phyloP scores from a whole-genome alignment of 2,113 vertebrate species.

The Neotoma lepida region DNA sequence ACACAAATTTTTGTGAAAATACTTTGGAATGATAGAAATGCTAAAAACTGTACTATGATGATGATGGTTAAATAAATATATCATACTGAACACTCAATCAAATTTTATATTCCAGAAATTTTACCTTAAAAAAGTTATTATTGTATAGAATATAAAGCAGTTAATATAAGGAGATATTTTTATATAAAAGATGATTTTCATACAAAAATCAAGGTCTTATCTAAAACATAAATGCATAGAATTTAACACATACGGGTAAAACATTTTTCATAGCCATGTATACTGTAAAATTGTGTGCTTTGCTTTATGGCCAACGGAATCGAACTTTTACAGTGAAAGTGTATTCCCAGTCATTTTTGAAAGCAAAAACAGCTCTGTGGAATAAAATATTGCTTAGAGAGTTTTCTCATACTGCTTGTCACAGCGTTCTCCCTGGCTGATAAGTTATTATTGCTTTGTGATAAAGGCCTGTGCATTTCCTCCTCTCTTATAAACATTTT shows the following conservation, averaged over 20 bases:
- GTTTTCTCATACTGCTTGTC: constrained; percentile 72
- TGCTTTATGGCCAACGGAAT: constrained; percentile 64
- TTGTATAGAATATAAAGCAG: neutral
- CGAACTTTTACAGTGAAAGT: constrained; percentile 61
- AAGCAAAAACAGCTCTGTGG: constrained; percentile 64
- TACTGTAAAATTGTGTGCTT: constrained; percentile 62
- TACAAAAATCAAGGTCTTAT: constrained; percentile 33
- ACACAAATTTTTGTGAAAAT: neutral
- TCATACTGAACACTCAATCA: neutral
- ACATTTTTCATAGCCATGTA: neutral
- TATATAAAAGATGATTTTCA: constrained; percentile 26
- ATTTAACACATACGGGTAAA: constrained; percentile 36
- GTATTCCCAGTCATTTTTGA: constrained; percentile 59
- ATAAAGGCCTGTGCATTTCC: constrained; percentile 76
- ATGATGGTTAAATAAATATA: neutral
- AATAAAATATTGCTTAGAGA: constrained; percentile 77
- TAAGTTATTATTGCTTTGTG: constrained; percentile 79
- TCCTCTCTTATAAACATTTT: constrained; percentile 78
- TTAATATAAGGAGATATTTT: constrained; percentile 7
- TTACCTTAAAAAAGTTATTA: neutral
- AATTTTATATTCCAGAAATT: constrained; percentile 24
- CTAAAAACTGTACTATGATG: neutral
- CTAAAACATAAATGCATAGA: constrained; percentile 40
- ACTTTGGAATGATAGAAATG: neutral
- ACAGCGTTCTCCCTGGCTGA: constrained; percentile 72